phyloP scores from a whole-genome alignment of 2,113 vertebrate genomes.

The Potamarius usumacintae region DNA sequence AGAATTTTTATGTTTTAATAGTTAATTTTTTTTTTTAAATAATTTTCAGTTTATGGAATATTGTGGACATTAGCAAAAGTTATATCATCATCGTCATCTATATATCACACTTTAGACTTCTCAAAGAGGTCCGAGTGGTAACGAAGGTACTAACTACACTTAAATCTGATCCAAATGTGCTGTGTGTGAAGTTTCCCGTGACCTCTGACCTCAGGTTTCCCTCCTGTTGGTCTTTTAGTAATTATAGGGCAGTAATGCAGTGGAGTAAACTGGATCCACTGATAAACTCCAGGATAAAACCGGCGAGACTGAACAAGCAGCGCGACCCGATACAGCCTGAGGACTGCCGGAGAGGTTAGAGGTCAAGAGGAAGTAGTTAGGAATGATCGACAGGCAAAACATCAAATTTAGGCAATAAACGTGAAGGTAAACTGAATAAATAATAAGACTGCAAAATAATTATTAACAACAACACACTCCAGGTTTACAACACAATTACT shows the following conservation, averaged over 20 bases:
- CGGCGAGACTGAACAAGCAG: background rate
- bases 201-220: background rate
- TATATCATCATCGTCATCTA: no score
- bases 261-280: background rate
- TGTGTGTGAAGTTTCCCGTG: background rate
- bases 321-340: background rate
- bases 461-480: no score
- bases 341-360: constrained; percentile 11
- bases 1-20: no score
- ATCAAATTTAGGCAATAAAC: background rate
- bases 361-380: background rate
- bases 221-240: background rate
- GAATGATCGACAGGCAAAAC: background rate
- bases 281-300: constrained; percentile 68
- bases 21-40: no score
- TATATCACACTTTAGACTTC: no score
- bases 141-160: background rate
- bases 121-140: background rate
- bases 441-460: no score
- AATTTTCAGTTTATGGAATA: no score
- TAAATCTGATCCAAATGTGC: background rate
- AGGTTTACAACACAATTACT: no score
- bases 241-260: background rate
- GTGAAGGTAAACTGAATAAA: background rate
- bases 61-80: no score